phyloP scores from a whole-genome alignment of 2,797 vertebrate species.

The Mustela erminea region DNA sequence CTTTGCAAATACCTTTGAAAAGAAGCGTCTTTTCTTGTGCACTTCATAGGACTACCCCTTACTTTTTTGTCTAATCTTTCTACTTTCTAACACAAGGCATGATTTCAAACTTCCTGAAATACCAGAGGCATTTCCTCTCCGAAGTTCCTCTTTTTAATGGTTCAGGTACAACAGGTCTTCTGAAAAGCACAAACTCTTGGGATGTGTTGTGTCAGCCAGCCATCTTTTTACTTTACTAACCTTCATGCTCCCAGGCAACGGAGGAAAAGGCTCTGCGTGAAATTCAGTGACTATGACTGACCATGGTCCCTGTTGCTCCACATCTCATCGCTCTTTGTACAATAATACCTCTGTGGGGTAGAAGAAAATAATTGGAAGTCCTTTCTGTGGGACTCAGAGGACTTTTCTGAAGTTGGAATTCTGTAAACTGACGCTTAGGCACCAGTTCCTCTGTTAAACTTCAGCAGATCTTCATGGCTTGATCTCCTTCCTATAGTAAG shows the following conservation, averaged over 20 bases:
- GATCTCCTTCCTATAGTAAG: neutral
- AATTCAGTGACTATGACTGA: neutral
- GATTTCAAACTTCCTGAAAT: neutral
- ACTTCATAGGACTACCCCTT: neutral
- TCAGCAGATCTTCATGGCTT: neutral
- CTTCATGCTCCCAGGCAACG: neutral
- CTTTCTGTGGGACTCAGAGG: neutral
- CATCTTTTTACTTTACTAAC: neutral
- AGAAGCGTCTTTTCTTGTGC: neutral
- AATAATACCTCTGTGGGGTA: neutral
- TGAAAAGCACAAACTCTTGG: neutral
- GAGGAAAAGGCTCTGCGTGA: neutral
- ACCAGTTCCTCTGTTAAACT: neutral
- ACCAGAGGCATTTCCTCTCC: neutral
- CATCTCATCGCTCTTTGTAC: neutral
- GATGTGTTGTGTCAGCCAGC: neutral
- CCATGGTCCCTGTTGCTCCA: neutral
- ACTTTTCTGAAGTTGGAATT: neutral
- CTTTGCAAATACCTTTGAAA: neutral
- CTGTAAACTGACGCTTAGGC: neutral
- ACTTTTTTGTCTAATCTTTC: neutral
- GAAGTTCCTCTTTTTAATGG: neutral
- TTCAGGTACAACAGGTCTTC: neutral
- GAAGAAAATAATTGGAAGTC: neutral
- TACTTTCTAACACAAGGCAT: neutral